These are phyloP conservation scores for Malachius bipustulatus DNA, from an alignment of 2,888 invertebrate species.

Conservation along the genomic window DNA sequence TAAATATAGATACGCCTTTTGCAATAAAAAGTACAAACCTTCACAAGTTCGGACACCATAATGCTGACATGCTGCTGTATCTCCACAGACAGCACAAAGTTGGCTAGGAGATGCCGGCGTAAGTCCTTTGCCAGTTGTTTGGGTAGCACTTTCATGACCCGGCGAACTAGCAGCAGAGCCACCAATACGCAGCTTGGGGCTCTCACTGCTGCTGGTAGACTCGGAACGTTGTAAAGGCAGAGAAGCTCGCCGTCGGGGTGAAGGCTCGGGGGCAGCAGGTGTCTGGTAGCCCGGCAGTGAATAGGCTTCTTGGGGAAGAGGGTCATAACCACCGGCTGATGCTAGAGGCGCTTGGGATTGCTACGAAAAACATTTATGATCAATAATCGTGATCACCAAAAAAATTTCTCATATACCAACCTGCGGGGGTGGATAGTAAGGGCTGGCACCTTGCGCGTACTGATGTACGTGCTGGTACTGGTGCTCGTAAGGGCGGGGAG, in stretches of 20 bases:
- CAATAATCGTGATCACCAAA: too few relatives aligned
- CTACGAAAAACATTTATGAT: too few relatives aligned
- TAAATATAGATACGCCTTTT: too few relatives aligned
- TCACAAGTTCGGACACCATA: conserved; percentile 98
- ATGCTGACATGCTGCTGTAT: conserved; percentile 96
- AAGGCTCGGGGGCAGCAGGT: conserved; percentile 54
- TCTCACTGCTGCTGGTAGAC: conserved; percentile 66
- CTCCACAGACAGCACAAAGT: conserved; percentile 95
- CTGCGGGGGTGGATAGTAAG: conserved; percentile 50
- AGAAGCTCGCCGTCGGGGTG: conserved; percentile 58
- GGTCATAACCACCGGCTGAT: too few relatives aligned
- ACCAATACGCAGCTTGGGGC: conserved; percentile 51
- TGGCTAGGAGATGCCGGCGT: conserved; percentile 67
- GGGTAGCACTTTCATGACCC: conserved; percentile 29
- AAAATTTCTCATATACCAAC: too few relatives aligned
- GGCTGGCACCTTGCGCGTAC: conserved; percentile 37
- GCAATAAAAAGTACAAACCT: conserved; percentile 41
- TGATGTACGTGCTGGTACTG: conserved; percentile 49
- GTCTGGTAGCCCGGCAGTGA: conserved; percentile 57
- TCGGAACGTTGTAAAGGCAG: conserved; percentile 70
- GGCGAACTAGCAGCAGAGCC: conserved; percentile 55
- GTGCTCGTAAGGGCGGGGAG: conserved; percentile 45
- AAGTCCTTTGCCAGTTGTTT: conserved; percentile 37
- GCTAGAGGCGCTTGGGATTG: too few relatives aligned
- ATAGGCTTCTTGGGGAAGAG: conserved; percentile 54